phyloP scores from a whole-genome alignment of 2,888 invertebrate species.

The Cerceris rybyensis region DNA sequence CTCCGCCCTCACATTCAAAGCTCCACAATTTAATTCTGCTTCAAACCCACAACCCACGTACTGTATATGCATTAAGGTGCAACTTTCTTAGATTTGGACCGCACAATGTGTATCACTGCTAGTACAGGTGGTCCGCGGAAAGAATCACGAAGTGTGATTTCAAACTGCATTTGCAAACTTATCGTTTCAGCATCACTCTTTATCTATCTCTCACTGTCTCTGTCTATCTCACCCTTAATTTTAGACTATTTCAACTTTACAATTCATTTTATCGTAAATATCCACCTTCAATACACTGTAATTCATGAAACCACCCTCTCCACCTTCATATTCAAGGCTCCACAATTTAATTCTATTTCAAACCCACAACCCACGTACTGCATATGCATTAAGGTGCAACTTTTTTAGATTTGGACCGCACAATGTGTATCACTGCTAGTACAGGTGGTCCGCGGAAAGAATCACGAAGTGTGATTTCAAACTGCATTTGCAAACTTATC shows the following conservation, averaged over 20 bases:
- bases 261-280: not conserved
- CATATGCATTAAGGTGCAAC: no score
- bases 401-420: conserved; percentile 42
- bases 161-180: conserved; percentile 16
- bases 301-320: no score
- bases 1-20: no score
- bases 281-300: no score
- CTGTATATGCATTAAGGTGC: no score
- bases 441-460: conserved; percentile 35
- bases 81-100: conserved; percentile 11
- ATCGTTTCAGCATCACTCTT: conserved; percentile 5
- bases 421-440: conserved; percentile 55
- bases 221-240: not conserved
- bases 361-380: no score
- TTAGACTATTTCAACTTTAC: not conserved
- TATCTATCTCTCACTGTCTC: no score
- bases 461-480: conserved; percentile 13
- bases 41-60: no score
- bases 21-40: no score
- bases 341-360: no score
- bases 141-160: conserved; percentile 10
- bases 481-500: conserved; percentile 19
- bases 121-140: conserved; percentile 36
- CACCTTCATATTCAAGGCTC: no score
- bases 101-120: conserved; percentile 61